Evolutionary conservation across 92 coral and sea anemone species (phyloP).

Genomic region (Phenganax stokvisi): DNA sequence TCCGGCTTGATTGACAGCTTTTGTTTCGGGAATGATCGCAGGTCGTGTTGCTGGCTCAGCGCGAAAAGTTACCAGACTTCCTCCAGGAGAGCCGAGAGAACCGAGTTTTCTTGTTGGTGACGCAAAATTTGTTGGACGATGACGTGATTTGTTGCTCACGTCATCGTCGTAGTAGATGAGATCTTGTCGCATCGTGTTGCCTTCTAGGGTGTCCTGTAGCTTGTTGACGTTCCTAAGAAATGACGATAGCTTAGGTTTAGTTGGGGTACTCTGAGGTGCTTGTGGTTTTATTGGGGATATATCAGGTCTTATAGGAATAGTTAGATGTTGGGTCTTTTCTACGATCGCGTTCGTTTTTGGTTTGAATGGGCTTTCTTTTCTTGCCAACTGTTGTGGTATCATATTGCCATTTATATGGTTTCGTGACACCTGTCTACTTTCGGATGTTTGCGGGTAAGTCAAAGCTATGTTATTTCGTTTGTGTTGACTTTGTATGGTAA

Average conservation of each 20-base stretch:
- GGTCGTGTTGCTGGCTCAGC: conserved; percentile 4
- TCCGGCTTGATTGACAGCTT: conserved; percentile 6
- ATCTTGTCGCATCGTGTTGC: conserved; percentile 22
- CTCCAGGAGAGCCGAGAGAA: conserved; percentile 36
- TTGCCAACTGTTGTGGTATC: background rate
- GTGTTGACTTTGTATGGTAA: background rate
- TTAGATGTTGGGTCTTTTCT: too few species aligned
- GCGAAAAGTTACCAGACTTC: conserved; percentile 14
- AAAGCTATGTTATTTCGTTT: conserved; percentile 15
- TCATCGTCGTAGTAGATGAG: conserved; percentile 33
- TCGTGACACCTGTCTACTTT: background rate
- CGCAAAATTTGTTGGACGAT: conserved; percentile 29
- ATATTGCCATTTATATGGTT: conserved; percentile 13
- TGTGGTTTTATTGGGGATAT: conserved; percentile 5
- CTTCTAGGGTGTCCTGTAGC: conserved; percentile 22
- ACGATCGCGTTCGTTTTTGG: background rate
- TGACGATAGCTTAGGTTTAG: conserved; percentile 25
- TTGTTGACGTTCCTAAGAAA: conserved; percentile 18
- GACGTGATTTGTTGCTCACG: conserved; percentile 34
- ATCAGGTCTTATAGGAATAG: background rate
- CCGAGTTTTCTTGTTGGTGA: conserved; percentile 36
- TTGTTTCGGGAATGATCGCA: conserved; percentile 12
- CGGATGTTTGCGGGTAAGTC: background rate
- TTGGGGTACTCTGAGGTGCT: background rate
- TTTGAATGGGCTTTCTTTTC: background rate